These are phyloP conservation scores for Beris chalybata DNA, from an alignment of 2,888 invertebrate species.

Conservation along the genomic window DNA sequence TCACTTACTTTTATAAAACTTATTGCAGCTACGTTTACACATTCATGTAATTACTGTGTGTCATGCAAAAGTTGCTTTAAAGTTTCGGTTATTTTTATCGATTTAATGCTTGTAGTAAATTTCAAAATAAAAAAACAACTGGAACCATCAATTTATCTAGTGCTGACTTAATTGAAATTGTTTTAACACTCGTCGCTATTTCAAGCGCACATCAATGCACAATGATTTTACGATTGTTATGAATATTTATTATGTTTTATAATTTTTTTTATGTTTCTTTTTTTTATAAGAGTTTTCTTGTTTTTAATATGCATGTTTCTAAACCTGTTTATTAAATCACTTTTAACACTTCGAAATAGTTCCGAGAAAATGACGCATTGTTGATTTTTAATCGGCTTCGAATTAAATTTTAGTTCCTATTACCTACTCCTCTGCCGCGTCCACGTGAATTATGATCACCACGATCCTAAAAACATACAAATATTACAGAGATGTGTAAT, in stretches of 20 bases:
- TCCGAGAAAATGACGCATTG: slow-evolving; percentile 8
- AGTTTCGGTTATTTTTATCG: neutral
- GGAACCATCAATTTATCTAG: slow-evolving; percentile 28
- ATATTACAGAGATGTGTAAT: neutral
- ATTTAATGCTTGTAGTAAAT: neutral
- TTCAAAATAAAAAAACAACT: slow-evolving; percentile 15
- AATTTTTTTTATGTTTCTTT: slow-evolving; percentile 13
- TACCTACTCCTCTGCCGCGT: slow-evolving; percentile 34
- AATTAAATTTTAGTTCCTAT: slow-evolving; percentile 35
- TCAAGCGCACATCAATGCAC: slow-evolving; percentile 30
- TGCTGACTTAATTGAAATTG: slow-evolving; percentile 19
- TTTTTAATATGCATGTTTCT: slow-evolving; percentile 15
- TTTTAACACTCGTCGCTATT: slow-evolving; percentile 31
- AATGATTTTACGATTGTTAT: slow-evolving; percentile 21
- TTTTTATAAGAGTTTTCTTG: slow-evolving; percentile 10
- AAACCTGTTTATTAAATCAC: slow-evolving; percentile 14
- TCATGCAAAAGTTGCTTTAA: slow-evolving; percentile 5
- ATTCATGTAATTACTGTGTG: slow-evolving; percentile 26
- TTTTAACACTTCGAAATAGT: slow-evolving; percentile 25
- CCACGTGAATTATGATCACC: slow-evolving; percentile 37
- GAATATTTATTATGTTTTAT: slow-evolving; percentile 20
- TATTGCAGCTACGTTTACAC: slow-evolving; percentile 32
- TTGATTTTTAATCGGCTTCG: slow-evolving; percentile 14
- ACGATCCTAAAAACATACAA: slow-evolving; percentile 37
- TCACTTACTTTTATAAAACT: slow-evolving; percentile 26